Conservation (phyloP, 2,797 vertebrate genomes). For the Enoplosus armatus region DNA sequence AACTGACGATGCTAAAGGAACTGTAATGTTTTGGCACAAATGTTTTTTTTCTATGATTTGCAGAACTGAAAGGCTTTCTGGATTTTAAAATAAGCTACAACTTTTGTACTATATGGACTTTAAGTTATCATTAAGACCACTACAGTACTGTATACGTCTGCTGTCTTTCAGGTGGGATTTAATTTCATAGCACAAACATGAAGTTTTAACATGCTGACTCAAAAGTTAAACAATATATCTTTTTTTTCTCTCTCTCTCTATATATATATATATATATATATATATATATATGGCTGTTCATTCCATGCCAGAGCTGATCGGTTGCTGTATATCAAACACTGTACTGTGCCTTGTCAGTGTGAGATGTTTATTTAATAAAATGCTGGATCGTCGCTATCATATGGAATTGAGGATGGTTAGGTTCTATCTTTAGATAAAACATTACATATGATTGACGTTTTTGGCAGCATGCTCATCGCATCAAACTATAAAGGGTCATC, state of each 20-base stretch:
- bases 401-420: constrained; percentile 25
- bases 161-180: constrained; percentile 24
- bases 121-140: constrained; percentile 34
- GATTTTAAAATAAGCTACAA: constrained; percentile 40
- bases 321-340: constrained; percentile 35
- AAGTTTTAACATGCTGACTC: constrained; percentile 65
- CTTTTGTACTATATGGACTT: constrained; percentile 31
- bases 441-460: constrained; percentile 62
- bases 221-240: constrained; percentile 52
- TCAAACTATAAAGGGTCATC: constrained; percentile 64
- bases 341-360: constrained; percentile 47
- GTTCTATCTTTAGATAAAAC: constrained; percentile 63
- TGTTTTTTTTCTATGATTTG: constrained; percentile 31
- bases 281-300: constrained; percentile 80
- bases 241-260: too few relatives aligned
- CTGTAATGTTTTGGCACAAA: constrained; percentile 74
- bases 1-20: constrained; percentile 68
- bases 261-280: too few relatives aligned
- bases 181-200: constrained; percentile 55
- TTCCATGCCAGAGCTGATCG: constrained; percentile 78
- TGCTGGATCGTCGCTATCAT: constrained; percentile 31
- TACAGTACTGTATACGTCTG: constrained; percentile 31
- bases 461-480: constrained; percentile 77
- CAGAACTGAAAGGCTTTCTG: constrained; percentile 50
- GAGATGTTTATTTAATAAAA: constrained; percentile 34